Conservation (phyloP, 2,797 vertebrate genomes). For the Saguinus oedipus region DNA sequence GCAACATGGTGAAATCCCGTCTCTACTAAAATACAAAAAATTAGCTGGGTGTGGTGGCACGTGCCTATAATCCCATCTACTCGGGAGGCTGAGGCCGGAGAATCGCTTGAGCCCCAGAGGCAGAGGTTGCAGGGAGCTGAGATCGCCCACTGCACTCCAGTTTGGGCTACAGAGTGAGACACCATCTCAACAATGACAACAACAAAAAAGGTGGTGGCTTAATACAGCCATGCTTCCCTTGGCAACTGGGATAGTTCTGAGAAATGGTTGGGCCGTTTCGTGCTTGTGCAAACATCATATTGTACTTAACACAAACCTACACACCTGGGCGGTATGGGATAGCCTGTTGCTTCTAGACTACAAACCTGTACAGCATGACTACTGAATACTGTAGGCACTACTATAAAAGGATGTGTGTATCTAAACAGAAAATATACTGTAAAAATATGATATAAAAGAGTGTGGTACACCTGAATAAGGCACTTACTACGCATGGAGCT, state of each 20-base stretch:
- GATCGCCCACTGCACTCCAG: neutral
- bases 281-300: neutral
- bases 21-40: neutral
- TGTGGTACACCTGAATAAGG: neutral
- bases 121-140: neutral
- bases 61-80: too few relatives aligned
- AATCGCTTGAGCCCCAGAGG: too few relatives aligned
- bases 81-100: neutral
- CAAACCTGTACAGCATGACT: neutral
- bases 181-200: neutral
- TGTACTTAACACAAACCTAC: neutral
- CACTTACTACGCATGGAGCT: neutral
- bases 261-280: neutral
- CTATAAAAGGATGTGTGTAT: neutral
- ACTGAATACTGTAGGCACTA: neutral
- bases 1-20: neutral
- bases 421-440: neutral
- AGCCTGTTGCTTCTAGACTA: neutral
- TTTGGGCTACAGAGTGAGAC: neutral
- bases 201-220: neutral
- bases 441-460: neutral
- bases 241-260: neutral
- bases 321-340: neutral
- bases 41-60: neutral
- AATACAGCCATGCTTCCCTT: neutral